Conservation (phyloP, 30 jellyfish, hydroid and myxozoan genomes). For the Sanderia malayensis region DNA sequence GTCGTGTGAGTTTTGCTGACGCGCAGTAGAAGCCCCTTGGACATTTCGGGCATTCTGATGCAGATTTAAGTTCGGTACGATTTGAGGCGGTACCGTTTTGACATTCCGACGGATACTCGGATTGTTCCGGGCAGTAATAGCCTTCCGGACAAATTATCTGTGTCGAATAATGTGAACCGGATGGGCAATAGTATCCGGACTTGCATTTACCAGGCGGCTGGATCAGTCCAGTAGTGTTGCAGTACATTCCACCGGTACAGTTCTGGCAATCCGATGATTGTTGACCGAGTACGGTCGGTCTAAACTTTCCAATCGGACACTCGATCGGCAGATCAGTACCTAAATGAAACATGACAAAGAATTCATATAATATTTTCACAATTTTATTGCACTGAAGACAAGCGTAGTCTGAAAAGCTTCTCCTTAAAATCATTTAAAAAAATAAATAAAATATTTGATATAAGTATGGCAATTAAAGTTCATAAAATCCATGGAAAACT, state of each 20-base stretch:
- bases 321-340: slow-evolving; percentile 89
- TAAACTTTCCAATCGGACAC: slow-evolving; percentile 87
- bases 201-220: slow-evolving; percentile 70
- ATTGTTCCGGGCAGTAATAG: slow-evolving; percentile 62
- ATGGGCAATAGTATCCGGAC: slow-evolving; percentile 87
- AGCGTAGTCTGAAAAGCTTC: too few species aligned
- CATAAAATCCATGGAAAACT: too few species aligned
- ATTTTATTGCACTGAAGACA: too few species aligned
- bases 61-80: slow-evolving; percentile 61
- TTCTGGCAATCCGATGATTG: slow-evolving; percentile 59
- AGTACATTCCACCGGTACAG: slow-evolving; percentile 85
- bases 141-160: slow-evolving; percentile 81
- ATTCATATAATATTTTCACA: too few species aligned
- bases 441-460: too few species aligned
- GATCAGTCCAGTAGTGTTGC: slow-evolving; percentile 82
- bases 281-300: slow-evolving; percentile 60
- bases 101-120: slow-evolving; percentile 76
- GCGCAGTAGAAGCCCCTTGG: slow-evolving; percentile 79
- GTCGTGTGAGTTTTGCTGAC: slow-evolving; percentile 61
- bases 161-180: slow-evolving; percentile 57
- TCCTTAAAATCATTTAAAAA: too few species aligned
- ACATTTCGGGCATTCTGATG: slow-evolving; percentile 68
- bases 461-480: too few species aligned
- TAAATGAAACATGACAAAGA: too few species aligned
- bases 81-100: slow-evolving; percentile 87